Conservation (phyloP, 2,797 vertebrate species). For the Lutjanus argentimaculatus region DNA sequence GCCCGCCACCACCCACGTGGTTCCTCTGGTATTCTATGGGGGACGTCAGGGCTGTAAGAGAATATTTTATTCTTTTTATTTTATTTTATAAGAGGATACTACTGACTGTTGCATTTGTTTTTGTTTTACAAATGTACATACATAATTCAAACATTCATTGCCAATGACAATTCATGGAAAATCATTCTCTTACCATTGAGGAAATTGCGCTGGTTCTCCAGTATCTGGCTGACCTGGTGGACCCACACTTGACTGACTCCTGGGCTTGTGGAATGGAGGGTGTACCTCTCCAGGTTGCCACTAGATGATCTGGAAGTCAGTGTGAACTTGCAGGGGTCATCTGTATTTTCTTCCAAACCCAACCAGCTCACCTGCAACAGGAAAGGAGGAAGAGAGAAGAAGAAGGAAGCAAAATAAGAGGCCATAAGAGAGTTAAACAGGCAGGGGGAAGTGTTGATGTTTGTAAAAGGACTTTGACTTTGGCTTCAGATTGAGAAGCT, state of each 20-base stretch:
- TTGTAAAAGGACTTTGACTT: not conserved
- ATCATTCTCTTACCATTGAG: constrained; percentile 91
- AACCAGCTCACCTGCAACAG: constrained; percentile 94
- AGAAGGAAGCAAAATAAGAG: not conserved
- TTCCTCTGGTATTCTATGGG: constrained; percentile 99
- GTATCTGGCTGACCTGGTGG: constrained; percentile 97
- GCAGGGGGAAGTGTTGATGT: not conserved
- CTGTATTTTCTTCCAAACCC: constrained; percentile 95
- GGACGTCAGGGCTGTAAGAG: constrained; percentile 92
- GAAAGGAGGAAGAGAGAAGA: not conserved
- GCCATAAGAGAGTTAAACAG: not conserved
- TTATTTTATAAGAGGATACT: too few relatives aligned
- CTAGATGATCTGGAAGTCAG: constrained; percentile 94
- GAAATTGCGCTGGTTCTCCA: constrained; percentile 99
- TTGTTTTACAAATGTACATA: too few relatives aligned
- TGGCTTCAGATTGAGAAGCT: not conserved
- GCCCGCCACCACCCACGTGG: constrained; percentile 89
- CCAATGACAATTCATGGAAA: too few relatives aligned
- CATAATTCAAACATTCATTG: too few relatives aligned
- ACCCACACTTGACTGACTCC: constrained; percentile 94
- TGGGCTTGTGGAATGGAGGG: constrained; percentile 92
- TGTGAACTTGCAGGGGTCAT: constrained; percentile 98
- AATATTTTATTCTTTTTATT: too few relatives aligned
- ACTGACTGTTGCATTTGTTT: too few relatives aligned
- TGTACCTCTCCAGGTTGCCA: constrained; percentile 90